Conservation (phyloP, 1,140 invertebrate genomes). For the Gonatopus flavifemur region DNA sequence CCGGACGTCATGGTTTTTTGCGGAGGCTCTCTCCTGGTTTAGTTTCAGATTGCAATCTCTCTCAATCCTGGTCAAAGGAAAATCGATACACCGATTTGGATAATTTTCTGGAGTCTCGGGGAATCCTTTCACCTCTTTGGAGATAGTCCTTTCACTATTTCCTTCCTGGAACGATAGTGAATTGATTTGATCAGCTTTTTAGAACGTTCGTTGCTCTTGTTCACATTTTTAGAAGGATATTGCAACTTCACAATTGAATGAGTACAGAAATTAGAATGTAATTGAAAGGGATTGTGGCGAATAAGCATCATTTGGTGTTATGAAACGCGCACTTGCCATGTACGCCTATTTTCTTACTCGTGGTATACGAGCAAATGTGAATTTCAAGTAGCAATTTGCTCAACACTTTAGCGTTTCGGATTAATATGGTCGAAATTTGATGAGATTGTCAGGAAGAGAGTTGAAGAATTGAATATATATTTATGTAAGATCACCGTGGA, state of each 20-base stretch:
- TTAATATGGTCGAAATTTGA: no score
- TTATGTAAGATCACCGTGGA: no score
- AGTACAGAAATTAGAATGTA: constrained; percentile 9
- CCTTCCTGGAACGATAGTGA: constrained; percentile 19
- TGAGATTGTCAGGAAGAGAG: no score
- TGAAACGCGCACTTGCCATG: background rate
- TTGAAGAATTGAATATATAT: no score
- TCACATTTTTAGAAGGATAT: constrained; percentile 31
- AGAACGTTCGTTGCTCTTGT: constrained; percentile 18
- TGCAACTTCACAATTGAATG: no score
- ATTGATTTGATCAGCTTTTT: constrained; percentile 20
- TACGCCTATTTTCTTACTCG: constrained; percentile 19
- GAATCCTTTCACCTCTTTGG: constrained; percentile 4
- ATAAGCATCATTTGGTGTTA: background rate
- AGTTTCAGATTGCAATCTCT: background rate
- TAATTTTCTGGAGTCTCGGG: background rate
- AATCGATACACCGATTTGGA: background rate
- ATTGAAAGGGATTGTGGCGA: background rate
- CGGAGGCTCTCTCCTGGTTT: no score
- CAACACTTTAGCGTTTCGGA: background rate
- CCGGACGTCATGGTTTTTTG: no score
- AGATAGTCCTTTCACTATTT: constrained; percentile 26
- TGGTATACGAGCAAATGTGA: constrained; percentile 7
- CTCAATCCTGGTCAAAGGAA: background rate
- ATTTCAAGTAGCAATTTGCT: constrained; percentile 12